Evolutionary conservation across 1,140 invertebrate genomes (phyloP).

Genomic region (Stegodyphus mimosarum): DNA sequence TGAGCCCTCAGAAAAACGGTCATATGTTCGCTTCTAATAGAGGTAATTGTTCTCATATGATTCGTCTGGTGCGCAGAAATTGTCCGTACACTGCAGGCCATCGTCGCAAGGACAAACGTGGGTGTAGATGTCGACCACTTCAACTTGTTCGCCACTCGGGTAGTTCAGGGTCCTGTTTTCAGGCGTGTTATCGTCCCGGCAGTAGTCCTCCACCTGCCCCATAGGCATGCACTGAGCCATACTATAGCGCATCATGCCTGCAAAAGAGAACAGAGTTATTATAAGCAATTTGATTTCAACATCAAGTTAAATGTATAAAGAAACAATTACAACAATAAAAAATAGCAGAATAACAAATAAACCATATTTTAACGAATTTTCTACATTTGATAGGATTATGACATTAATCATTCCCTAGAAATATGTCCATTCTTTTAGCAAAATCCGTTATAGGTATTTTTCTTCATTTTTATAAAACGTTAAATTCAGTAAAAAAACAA

Average conservation of each 20-base stretch:
- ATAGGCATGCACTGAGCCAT: constrained; percentile 57
- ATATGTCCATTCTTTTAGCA: no score
- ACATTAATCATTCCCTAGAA: no score
- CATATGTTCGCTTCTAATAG: constrained; percentile 6
- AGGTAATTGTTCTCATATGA: constrained; percentile 55
- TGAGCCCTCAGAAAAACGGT: no score
- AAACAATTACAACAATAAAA: no score
- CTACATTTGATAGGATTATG: no score
- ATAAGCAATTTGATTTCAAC: no score
- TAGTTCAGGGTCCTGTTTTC: constrained; percentile 55
- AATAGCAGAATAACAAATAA: no score
- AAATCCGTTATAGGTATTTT: no score
- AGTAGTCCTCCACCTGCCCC: constrained; percentile 56
- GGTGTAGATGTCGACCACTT: constrained; percentile 44
- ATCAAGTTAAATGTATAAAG: no score
- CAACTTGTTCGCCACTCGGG: constrained; percentile 44
- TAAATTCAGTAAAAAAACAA: no score
- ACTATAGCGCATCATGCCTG: constrained; percentile 60
- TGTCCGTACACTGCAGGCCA: constrained; percentile 40
- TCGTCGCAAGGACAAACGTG: constrained; percentile 57
- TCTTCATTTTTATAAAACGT: no score
- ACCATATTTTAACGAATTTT: no score
- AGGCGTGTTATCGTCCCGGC: constrained; percentile 45
- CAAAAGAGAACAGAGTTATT: neutral
- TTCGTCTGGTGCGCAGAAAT: constrained; percentile 26